Conservation (phyloP, 2,797 vertebrate genomes). For the Acropternis orthonyx region DNA sequence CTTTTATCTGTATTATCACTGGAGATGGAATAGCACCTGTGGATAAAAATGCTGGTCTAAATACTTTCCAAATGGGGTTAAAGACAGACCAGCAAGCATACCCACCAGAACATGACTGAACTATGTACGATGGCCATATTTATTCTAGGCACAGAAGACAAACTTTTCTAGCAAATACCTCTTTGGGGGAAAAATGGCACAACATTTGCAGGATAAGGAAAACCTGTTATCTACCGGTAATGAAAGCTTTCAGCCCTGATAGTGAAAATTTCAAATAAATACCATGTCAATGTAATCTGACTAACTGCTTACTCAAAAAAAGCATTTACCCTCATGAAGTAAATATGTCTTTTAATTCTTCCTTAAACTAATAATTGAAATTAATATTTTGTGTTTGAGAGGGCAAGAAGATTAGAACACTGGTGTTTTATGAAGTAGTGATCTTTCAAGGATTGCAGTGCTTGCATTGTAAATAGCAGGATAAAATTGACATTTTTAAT, state of each 20-base stretch:
- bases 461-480: not conserved
- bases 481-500: not conserved
- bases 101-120: not conserved
- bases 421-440: not conserved
- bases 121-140: not conserved
- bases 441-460: not conserved
- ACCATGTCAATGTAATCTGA: not conserved
- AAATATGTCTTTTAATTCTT: slow-evolving; percentile 9
- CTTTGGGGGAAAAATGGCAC: not conserved
- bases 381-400: not conserved
- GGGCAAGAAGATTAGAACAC: not conserved
- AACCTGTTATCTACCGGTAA: not conserved
- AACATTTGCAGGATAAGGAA: not conserved
- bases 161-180: not conserved
- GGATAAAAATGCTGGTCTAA: not conserved
- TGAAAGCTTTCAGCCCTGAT: not conserved
- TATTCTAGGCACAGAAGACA: not conserved
- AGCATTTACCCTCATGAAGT: not conserved
- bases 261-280: not conserved
- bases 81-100: not conserved
- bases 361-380: not conserved
- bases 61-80: not conserved
- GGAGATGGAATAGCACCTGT: not conserved
- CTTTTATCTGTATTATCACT: not conserved
- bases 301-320: slow-evolving; percentile 11